Evolutionary conservation across 2,797 vertebrate genomes (phyloP).

Genomic region (Iguana delicatissima): DNA sequence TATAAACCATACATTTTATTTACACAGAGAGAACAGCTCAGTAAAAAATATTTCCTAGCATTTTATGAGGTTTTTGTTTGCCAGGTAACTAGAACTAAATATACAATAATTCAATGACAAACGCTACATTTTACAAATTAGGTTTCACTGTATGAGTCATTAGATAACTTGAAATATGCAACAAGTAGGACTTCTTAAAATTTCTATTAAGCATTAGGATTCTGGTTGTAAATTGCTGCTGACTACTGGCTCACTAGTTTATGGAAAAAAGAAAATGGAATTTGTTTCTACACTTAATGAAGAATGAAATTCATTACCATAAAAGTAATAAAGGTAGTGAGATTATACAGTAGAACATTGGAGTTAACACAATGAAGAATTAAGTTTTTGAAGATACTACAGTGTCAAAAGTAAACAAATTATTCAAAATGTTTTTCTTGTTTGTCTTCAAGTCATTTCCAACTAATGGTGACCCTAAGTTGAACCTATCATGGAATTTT

Average conservation of each 20-base stretch:
- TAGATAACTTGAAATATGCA: slow-evolving; percentile 63
- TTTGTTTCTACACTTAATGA: slow-evolving; percentile 60
- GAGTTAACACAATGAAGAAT: slow-evolving; percentile 44
- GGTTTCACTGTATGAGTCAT: slow-evolving; percentile 52
- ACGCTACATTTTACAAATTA: slow-evolving; percentile 49
- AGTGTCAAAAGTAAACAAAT: slow-evolving; percentile 16
- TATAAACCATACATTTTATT: not conserved
- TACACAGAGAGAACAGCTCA: not conserved
- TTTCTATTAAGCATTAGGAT: slow-evolving; percentile 62
- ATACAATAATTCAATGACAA: slow-evolving; percentile 34
- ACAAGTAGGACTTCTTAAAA: slow-evolving; percentile 56
- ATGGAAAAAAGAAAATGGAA: slow-evolving; percentile 57
- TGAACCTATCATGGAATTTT: no score
- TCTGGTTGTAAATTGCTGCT: slow-evolving; percentile 63
- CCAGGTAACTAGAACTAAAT: slow-evolving; percentile 37
- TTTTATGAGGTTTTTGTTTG: slow-evolving; percentile 32
- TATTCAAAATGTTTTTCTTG: no score
- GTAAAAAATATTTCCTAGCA: not conserved
- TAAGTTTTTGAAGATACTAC: slow-evolving; percentile 23
- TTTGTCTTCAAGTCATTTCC: no score
- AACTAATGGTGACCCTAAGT: no score
- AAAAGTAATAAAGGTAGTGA: slow-evolving; percentile 15
- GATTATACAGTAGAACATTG: slow-evolving; percentile 51
- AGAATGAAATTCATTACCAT: slow-evolving; percentile 65
- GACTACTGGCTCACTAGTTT: slow-evolving; percentile 61